Evolutionary conservation across 2,113 vertebrate species (phyloP).

Genomic region (Phocoena sinus): DNA sequence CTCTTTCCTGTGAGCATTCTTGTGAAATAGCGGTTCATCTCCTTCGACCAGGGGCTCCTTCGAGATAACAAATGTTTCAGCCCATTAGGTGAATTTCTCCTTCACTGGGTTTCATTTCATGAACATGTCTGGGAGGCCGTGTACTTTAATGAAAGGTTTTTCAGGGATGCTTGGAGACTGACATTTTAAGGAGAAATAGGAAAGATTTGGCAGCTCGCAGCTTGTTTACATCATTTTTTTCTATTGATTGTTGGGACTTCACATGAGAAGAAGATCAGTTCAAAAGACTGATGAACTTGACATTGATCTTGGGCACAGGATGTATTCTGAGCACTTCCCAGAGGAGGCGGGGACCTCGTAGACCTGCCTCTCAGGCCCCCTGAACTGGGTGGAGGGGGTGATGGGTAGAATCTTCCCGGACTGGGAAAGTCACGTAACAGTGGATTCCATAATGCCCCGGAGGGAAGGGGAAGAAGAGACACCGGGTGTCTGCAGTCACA

Average conservation of each 20-base stretch:
- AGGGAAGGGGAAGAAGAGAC: too few relatives aligned
- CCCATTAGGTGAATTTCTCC: background rate
- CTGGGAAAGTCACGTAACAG: fast-evolving
- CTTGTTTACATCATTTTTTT: background rate
- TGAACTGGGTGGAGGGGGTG: background rate
- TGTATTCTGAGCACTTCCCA: background rate
- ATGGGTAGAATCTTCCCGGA: too few relatives aligned
- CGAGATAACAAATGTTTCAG: too few relatives aligned
- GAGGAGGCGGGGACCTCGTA: background rate
- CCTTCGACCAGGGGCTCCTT: background rate
- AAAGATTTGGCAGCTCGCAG: background rate
- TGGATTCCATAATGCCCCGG: fast-evolving
- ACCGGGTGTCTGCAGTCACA: fast-evolving
- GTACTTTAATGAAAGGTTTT: background rate
- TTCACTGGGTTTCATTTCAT: background rate
- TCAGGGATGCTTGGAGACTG: background rate
- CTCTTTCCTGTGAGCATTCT: fast-evolving
- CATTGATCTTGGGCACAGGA: background rate
- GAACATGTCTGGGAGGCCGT: background rate
- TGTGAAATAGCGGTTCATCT: background rate
- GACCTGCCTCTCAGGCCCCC: background rate
- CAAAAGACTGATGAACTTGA: background rate
- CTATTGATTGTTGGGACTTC: background rate
- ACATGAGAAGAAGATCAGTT: background rate
- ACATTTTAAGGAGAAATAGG: too few relatives aligned